phyloP scores from a whole-genome alignment of 2,888 invertebrate species.

The Steinernema hermaphroditum region DNA sequence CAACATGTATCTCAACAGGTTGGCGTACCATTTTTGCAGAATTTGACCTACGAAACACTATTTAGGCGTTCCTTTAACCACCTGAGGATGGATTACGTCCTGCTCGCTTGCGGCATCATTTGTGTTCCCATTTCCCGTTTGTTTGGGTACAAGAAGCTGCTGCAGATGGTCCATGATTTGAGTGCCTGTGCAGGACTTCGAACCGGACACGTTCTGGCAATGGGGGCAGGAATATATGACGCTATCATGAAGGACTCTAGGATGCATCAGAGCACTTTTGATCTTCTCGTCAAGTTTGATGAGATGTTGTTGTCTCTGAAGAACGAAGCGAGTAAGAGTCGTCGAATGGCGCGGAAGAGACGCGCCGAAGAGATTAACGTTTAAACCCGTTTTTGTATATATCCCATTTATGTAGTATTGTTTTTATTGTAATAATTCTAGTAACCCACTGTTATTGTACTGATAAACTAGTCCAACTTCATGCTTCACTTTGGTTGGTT shows the following conservation, averaged over 20 bases:
- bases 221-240: background rate
- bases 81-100: background rate
- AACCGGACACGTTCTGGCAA: background rate
- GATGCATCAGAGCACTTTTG: background rate
- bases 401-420: too few species aligned
- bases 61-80: background rate
- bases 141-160: background rate
- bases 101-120: background rate
- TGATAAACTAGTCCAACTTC: too few species aligned
- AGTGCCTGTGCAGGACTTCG: background rate
- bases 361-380: background rate
- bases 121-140: background rate
- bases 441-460: too few species aligned
- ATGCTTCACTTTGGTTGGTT: too few species aligned
- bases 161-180: background rate
- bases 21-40: too few species aligned
- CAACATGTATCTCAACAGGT: background rate
- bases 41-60: too few species aligned
- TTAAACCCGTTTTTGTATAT: background rate
- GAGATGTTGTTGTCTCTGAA: background rate
- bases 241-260: background rate
- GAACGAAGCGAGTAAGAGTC: background rate
- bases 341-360: background rate
- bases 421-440: too few species aligned
- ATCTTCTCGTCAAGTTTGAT: background rate